Evolutionary conservation across 2,888 invertebrate species (phyloP), one percentile per base, ranked within the genome.

Genomic region (Camptogramma bilineatum): DNA sequence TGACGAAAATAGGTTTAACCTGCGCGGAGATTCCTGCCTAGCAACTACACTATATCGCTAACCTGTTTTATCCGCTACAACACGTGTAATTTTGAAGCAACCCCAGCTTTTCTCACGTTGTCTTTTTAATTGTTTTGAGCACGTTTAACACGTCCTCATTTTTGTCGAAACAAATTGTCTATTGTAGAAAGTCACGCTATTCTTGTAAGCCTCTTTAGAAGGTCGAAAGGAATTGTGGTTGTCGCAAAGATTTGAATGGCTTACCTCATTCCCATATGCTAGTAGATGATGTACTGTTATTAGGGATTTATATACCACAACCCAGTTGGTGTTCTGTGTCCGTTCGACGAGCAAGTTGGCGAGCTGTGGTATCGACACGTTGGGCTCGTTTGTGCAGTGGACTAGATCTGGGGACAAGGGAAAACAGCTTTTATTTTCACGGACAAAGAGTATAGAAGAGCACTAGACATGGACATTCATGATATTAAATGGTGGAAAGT

Each of bases 221-320:
- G 28, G 28, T 8, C 1, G 5, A 8, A 28, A 8, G n/a, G n/a
- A 28, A 31, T 9, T 31, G 2, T 9, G 9, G 10, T 31, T 31
- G 0, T 31, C 9, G 9, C 9, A 31, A 21, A 31, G 31, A 31
- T 7, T 0, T 31, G 31, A 31, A 39, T 4, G 13, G 34, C 94
- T 94, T 87, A 99, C 99, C 96, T 99, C 99, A 94, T 99, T 99
- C 83, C 99, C 99, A 94, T 99, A 99, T 86, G 99, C 99, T 96
- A 99, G 97, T 91, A 99, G 95, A 94, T 99, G 99, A 93, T 99
- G 99, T 72, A 99, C 98, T 66, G 99, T 99, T 83, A 99, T 97
- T 75, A 99, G 96, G 57, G 99, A 96, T 93, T 99, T 99, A 94
- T 98, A 99, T 67, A 99, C 99, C 70, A 99, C 99, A 74, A 99